Base-by-base conservation (phyloP, 1,140 invertebrate genomes). In the Drosophila ercepeae region DNA sequence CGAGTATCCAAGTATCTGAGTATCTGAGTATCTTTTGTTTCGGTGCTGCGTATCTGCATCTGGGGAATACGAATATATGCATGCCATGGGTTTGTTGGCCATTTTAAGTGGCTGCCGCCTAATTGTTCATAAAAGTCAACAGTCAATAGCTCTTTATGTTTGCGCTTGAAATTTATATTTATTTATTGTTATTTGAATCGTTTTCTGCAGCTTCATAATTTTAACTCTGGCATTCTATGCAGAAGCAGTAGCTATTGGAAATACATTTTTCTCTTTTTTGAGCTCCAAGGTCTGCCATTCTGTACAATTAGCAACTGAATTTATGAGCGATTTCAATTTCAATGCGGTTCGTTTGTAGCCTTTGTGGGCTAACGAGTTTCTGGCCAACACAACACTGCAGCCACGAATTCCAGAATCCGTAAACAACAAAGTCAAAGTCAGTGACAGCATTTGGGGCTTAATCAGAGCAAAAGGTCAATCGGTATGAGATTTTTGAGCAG, bases 61-160 rank as follows among this genome's bases (percentile, higher is more conserved):
- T 54, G 41, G 32, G 21, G 19, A 27, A 51, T 52, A 75, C 39
- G 39, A 59, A 59, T 39, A 54, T 59, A 42, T 48, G 54, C 2
- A 21, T 39, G 23, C 27, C 41, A 63, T 71, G 69, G 76, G 76
- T 82, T 75, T 88, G 86, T 61, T 78, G 68, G 74, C 53, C 59
- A 68, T 75, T 88, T 86, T 88, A 88, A 82, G 83, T 88, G 78
- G 82, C 78, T 88, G 82, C 77, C 83, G 82, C 82, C 82, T 88
- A 88, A 86, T 86, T 86, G 82, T 86, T 88, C 82, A 86, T 88
- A 82, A 88, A 88, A 88, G 82, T 88, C 82, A 88, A 82, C 82
- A 88, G 82, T 88, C 82, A 88, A 88, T 88, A 89, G 82, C 82
- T 88, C 82, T 88, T 88, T 89, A 82, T 88, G 82, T 88, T 88